Evolutionary conservation across 2,888 invertebrate genomes (phyloP).

Genomic region (Xestobium rufovillosum): DNA sequence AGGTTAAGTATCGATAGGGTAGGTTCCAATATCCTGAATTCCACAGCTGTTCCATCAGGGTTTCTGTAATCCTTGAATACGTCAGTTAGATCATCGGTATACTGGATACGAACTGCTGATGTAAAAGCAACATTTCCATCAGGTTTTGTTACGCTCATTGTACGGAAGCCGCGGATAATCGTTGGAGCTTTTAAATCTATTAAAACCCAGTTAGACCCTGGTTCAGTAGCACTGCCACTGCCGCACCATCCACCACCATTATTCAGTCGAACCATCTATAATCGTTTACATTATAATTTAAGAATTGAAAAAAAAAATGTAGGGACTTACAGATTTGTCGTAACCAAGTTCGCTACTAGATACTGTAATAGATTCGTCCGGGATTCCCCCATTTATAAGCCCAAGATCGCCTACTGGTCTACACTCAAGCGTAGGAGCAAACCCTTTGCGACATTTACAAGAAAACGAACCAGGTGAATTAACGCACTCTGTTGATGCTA

Average conservation of each 20-base stretch:
- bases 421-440: slow-evolving; percentile 79
- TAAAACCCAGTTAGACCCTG: slow-evolving; percentile 82
- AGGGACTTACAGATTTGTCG: slow-evolving; percentile 61
- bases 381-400: slow-evolving; percentile 78
- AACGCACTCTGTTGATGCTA: slow-evolving; percentile 83
- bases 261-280: slow-evolving; percentile 74
- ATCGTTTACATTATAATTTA: slow-evolving; percentile 17
- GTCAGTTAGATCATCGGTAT: slow-evolving; percentile 83
- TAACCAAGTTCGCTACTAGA: slow-evolving; percentile 78
- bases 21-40: slow-evolving; percentile 83
- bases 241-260: slow-evolving; percentile 88
- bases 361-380: slow-evolving; percentile 81
- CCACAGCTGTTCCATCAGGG: slow-evolving; percentile 87
- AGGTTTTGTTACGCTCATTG: slow-evolving; percentile 76
- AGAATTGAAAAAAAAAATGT: slow-evolving; percentile 7
- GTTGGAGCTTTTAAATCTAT: slow-evolving; percentile 84
- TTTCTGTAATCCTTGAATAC: slow-evolving; percentile 86
- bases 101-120: slow-evolving; percentile 81
- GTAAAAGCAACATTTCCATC: slow-evolving; percentile 84
- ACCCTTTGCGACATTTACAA: slow-evolving; percentile 80
- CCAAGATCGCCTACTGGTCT: slow-evolving; percentile 86
- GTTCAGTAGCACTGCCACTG: slow-evolving; percentile 73
- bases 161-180: slow-evolving; percentile 82
- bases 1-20: slow-evolving; percentile 85
- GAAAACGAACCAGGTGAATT: slow-evolving; percentile 84